Evolutionary conservation across 1,140 invertebrate genomes (phyloP).

Genomic region (Eueides isabella): DNA sequence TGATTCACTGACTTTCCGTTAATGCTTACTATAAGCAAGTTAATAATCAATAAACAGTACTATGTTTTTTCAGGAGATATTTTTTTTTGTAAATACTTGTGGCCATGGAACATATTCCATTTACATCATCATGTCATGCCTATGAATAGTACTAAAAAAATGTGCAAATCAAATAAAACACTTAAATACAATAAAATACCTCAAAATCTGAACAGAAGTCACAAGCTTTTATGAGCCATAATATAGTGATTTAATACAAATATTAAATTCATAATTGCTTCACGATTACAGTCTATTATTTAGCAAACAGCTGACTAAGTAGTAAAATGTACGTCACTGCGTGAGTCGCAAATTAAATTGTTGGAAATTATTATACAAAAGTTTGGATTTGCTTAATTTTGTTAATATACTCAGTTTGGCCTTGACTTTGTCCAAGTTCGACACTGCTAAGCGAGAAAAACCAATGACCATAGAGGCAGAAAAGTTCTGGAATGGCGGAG

Average conservation of each 20-base stretch:
- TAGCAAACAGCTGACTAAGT: neutral
- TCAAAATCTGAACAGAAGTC: neutral
- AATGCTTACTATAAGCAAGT: no score
- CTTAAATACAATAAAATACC: neutral
- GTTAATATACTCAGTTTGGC: neutral
- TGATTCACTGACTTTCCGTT: no score
- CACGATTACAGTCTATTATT: neutral
- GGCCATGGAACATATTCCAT: no score
- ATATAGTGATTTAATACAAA: neutral
- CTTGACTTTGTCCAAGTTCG: neutral
- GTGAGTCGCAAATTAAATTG: neutral
- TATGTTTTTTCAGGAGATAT: no score
- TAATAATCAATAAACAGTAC: no score
- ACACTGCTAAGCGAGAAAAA: no score
- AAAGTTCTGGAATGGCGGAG: no score
- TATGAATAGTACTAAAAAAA: no score
- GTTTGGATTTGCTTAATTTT: conserved; percentile 1
- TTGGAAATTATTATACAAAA: neutral
- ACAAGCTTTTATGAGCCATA: neutral
- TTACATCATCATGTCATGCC: no score
- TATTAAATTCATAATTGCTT: conserved; percentile 1
- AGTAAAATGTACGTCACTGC: conserved; percentile 5
- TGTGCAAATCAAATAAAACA: neutral
- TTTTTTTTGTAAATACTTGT: no score
- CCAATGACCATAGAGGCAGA: no score